Base-by-base conservation (phyloP, 2,113 vertebrate species). In the Podiceps cristatus region DNA sequence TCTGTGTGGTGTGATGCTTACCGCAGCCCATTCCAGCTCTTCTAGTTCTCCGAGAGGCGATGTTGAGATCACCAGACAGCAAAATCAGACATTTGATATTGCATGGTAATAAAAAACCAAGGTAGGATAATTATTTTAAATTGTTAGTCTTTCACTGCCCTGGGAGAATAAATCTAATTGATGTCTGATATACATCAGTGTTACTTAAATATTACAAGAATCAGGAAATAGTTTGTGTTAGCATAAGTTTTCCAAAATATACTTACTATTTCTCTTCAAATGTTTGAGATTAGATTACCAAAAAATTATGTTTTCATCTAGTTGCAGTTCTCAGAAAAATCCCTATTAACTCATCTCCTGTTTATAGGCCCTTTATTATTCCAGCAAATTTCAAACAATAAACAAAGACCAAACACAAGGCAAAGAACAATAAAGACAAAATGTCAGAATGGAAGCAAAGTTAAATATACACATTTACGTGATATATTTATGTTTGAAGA, bases 71-170 rank as follows among this genome's bases (percentile, higher is more conserved):
- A 84, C 33, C 76, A 89, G 91, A 68, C 60, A 77, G 47, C 64
- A 91, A 80, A 96, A 84, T 49, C n/a, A 72, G 67, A 69, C 5
- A 53, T 86, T 66, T 76, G 37, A 62, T 76, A 91, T n/a, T 13
- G 10, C 25, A 23, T 5, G 6, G 67, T 77, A 88, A 72, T 31
- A 62, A 81, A 47, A 42, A 86, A 56, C 55, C 91, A 47, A 86
- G 25, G 40, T 35, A 79, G 50, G 76, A 40, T 78, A 94, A 96
- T 95, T 75, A 78, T 89, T 95, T 95, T 64, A 72, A 97, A 91
- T 89, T 68, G 73, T 71, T 75, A 94, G 44, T 63, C 80, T 96
- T 75, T 47, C 66, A 50, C 40, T 56, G 68, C 95, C 73, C 47
- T 1, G 1, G 73, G 52, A 86, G 24, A 91, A 85, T 56, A 55